Percentiles rank a stretch among this genome's conserved stretches.
Conservation (phyloP, 2,113 vertebrate species). For the Zosterops borbonicus region DNA sequence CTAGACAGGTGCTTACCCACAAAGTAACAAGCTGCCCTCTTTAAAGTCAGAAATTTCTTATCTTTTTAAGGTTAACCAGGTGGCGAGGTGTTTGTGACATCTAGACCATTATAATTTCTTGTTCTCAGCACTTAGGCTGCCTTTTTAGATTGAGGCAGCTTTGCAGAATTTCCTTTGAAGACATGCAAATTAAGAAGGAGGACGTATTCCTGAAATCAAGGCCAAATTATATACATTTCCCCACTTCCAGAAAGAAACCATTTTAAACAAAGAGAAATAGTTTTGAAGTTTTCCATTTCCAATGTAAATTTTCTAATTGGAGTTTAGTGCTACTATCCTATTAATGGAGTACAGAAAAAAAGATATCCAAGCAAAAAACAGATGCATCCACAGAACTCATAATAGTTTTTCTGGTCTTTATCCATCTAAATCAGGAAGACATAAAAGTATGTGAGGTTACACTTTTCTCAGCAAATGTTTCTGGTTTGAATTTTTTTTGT, state of each 20-base stretch:
- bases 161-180: neutral
- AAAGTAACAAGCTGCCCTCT: neutral
- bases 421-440: neutral
- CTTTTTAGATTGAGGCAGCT: neutral
- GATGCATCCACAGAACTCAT: neutral
- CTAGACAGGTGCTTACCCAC: constrained; percentile 32
- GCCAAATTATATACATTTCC: rapidly evolving
- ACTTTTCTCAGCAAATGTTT: neutral
- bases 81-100: constrained; percentile 21
- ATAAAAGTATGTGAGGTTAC: neutral
- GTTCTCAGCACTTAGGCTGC: neutral
- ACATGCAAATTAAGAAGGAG: neutral
- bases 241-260: neutral
- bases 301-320: neutral
- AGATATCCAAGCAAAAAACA: neutral
- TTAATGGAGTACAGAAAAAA: neutral
- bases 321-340: neutral
- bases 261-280: neutral
- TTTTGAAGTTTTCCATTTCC: neutral
- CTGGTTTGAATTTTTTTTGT: neutral
- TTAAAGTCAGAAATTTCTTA: constrained; percentile 7
- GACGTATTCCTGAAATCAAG: neutral
- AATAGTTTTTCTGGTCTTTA: neutral
- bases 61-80: constrained; percentile 35
- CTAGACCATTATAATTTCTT: neutral